Conservation (phyloP, 30 jellyfish, hydroid and myxozoan genomes). For the Nemopilema nomurai region DNA sequence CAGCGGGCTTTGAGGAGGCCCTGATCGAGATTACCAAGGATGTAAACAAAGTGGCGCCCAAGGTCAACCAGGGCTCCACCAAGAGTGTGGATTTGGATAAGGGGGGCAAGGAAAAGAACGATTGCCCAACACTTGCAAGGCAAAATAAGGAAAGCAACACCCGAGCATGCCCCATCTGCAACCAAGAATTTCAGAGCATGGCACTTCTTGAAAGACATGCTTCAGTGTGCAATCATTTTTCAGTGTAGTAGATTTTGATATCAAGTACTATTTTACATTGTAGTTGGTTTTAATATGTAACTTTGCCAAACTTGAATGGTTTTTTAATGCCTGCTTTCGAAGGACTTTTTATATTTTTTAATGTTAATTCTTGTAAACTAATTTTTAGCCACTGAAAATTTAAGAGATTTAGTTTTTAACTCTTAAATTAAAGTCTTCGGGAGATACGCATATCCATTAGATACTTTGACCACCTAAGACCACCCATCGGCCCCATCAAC, state of each 20-base stretch:
- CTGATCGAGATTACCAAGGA: constrained; percentile 30
- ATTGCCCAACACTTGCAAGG: not conserved
- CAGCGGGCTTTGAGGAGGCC: constrained; percentile 43
- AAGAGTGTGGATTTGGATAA: not conserved
- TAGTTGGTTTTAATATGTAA: too few relatives aligned
- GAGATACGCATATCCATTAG: too few relatives aligned
- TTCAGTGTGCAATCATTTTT: not conserved
- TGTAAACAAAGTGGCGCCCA: not conserved
- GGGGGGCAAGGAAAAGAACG: not conserved
- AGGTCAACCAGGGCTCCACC: not conserved
- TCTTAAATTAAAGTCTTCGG: too few relatives aligned
- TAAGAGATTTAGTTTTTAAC: too few relatives aligned
- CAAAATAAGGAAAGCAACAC: not conserved
- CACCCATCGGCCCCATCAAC: too few relatives aligned
- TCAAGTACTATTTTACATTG: too few relatives aligned
- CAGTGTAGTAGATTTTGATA: not conserved
- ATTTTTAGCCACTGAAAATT: too few relatives aligned
- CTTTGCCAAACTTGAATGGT: too few relatives aligned
- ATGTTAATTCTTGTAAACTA: too few relatives aligned
- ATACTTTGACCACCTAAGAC: too few relatives aligned
- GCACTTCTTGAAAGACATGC: constrained; percentile 7
- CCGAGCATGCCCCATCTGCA: constrained; percentile 17
- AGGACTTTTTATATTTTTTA: too few relatives aligned
- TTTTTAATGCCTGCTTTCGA: too few relatives aligned
- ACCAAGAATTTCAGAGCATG: constrained; percentile 13